phyloP scores from a whole-genome alignment of 2,113 vertebrate species.

The Otocyon megalotis region DNA sequence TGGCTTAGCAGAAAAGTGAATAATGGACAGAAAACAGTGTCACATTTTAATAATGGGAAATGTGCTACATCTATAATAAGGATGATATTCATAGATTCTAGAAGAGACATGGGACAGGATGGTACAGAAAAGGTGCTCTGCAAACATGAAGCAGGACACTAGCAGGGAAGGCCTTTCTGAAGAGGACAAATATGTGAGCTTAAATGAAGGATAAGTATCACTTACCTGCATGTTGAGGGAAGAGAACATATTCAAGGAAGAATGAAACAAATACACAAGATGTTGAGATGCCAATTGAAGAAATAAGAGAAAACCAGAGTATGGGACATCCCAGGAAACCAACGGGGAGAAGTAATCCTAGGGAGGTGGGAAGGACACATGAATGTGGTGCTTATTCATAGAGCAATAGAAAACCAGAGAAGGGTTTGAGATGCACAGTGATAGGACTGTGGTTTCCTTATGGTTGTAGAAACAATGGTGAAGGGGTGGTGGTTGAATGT shows the following conservation, averaged over 20 bases:
- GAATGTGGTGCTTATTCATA: background rate
- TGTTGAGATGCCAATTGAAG: background rate
- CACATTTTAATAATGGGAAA: background rate
- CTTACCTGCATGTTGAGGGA: background rate
- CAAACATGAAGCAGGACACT: background rate
- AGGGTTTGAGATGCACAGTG: background rate
- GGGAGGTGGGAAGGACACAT: background rate
- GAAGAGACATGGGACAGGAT: background rate
- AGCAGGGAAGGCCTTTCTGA: background rate
- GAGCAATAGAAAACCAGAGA: background rate
- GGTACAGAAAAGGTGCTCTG: background rate
- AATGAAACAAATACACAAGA: background rate
- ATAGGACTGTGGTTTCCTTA: background rate
- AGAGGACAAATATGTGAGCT: background rate
- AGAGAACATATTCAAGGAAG: background rate
- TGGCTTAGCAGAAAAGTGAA: background rate
- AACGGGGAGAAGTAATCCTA: background rate
- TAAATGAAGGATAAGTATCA: background rate
- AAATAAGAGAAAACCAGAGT: background rate
- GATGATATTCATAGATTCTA: background rate
- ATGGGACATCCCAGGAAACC: background rate
- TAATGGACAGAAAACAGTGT: background rate
- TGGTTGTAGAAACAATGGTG: background rate
- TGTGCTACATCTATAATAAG: background rate
- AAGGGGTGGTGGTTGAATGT: background rate